Percentiles rank a stretch among this genome's conserved stretches.
Evolutionary conservation across 2,113 vertebrate species (phyloP).

Genomic region (Salvelinus alpinus): DNA sequence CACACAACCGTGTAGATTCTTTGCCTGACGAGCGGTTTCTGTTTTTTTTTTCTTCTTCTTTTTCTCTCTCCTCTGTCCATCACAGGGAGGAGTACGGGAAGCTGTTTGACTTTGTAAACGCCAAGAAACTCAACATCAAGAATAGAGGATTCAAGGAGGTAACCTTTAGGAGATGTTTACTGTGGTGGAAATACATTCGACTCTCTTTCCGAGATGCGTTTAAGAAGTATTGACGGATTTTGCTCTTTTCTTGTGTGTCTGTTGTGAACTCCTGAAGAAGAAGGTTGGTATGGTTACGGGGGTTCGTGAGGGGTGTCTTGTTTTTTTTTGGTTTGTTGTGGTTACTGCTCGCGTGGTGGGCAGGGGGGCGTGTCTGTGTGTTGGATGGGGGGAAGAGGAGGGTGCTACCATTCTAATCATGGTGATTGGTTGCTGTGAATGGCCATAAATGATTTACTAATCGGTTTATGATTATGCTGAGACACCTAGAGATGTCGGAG

Average conservation of each 20-base stretch:
- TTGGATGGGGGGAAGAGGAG: conserved; percentile 24
- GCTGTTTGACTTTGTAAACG: conserved; percentile 96
- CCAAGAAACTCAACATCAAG: conserved; percentile 98
- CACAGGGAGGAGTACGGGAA: conserved; percentile 95
- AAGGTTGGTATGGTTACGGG: conserved; percentile 72
- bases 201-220: conserved; percentile 29
- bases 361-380: conserved; percentile 45
- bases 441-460: conserved; percentile 42
- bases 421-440: conserved; percentile 19
- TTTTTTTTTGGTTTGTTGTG: conserved; percentile 49
- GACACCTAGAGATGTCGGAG: not conserved
- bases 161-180: conserved; percentile 14
- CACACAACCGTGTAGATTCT: not conserved
- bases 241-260: conserved; percentile 63
- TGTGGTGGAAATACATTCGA: no score
- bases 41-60: not conserved
- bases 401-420: conserved; percentile 17
- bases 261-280: conserved; percentile 68
- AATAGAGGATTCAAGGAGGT: conserved; percentile 98
- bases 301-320: conserved; percentile 34
- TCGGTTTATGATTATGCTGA: conserved; percentile 5
- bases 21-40: not conserved
- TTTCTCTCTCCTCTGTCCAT: not conserved
- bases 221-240: conserved; percentile 53
- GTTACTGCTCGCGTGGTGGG: conserved; percentile 60